Conservation (phyloP, 2,113 vertebrate genomes). For the Talpa occidentalis region DNA sequence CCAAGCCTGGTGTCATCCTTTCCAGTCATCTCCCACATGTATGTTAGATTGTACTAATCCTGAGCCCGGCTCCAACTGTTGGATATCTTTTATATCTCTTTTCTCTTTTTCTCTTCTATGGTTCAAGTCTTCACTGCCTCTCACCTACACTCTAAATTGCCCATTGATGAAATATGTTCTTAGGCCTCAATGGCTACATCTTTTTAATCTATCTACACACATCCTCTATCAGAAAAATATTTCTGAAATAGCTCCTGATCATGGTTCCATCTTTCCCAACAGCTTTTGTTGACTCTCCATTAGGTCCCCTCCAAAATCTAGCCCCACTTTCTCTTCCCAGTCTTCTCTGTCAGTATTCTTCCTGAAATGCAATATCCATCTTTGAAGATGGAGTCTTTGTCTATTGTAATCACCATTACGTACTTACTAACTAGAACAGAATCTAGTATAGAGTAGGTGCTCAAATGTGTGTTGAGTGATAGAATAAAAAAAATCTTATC, state of each 20-base stretch:
- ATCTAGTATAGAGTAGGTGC: not conserved
- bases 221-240: not conserved
- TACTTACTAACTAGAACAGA: not conserved
- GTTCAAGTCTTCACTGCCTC: not conserved
- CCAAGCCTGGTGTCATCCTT: not conserved
- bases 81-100: not conserved
- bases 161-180: not conserved
- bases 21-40: not conserved
- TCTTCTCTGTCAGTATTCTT: not conserved
- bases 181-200: not conserved
- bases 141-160: not conserved
- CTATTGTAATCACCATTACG: not conserved
- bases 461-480: not conserved
- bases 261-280: too few relatives aligned
- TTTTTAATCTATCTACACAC: not conserved
- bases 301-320: not conserved
- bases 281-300: not conserved
- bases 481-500: conserved; percentile 31
- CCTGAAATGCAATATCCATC: too few relatives aligned
- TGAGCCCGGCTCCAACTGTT: not conserved
- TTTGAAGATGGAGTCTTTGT: not conserved
- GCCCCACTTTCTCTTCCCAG: not conserved
- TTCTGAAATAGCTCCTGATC: not conserved
- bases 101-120: not conserved
- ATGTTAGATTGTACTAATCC: too few relatives aligned